These are phyloP conservation scores for Aix galericulata DNA, from an alignment of 2,113 vertebrate genomes.

Conservation along the genomic window DNA sequence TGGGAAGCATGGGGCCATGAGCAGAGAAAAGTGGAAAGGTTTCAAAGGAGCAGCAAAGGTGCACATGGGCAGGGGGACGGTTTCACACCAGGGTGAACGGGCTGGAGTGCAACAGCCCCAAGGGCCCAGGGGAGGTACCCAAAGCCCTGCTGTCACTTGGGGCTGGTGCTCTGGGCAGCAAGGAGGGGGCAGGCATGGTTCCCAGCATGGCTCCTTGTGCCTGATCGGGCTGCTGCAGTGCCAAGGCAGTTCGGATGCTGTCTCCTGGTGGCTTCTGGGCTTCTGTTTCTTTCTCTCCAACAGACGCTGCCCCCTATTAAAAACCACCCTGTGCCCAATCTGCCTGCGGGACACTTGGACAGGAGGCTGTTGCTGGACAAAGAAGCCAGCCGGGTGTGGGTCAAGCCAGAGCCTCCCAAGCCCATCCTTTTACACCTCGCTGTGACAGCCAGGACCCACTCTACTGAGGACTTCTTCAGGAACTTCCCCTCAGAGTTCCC, in stretches of 20 bases:
- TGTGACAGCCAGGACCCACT: constrained; percentile 84
- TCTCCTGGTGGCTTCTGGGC: neutral
- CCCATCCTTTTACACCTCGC: constrained; percentile 81
- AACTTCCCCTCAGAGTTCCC: constrained; percentile 75
- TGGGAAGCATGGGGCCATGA: neutral
- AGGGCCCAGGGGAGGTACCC: neutral
- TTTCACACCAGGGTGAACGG: neutral
- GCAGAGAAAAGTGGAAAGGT: neutral
- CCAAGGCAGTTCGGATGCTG: neutral
- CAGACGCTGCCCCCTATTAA: constrained; percentile 88
- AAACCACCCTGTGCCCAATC: constrained; percentile 23
- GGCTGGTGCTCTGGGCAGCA: neutral
- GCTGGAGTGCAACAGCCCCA: neutral
- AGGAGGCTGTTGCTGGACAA: constrained; percentile 21
- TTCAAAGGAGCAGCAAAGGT: neutral
- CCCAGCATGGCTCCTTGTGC: neutral
- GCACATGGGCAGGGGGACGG: fast-evolving
- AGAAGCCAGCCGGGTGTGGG: constrained; percentile 25
- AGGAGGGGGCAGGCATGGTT: neutral
- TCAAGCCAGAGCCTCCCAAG: constrained; percentile 76
- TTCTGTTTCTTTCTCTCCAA: constrained; percentile 4
- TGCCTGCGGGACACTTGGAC: constrained; percentile 56
- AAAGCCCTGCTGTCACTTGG: neutral
- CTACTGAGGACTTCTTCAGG: constrained; percentile 74
- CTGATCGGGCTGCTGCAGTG: neutral